Evolutionary conservation across 2,888 invertebrate genomes (phyloP).

Genomic region (Poecilus cupreus): DNA sequence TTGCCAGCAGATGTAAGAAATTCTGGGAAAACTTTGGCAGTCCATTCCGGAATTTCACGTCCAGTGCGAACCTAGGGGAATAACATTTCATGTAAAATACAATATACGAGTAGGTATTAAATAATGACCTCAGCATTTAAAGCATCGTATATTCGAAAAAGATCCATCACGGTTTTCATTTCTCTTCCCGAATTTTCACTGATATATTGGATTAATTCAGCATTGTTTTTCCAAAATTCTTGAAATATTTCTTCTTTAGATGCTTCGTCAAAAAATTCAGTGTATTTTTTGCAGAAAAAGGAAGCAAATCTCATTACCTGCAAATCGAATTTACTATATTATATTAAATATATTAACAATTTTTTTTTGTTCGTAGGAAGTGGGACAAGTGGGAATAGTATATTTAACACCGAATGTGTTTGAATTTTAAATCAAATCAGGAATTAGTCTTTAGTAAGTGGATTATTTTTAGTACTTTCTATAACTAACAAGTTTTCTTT

Average conservation of each 20-base stretch:
- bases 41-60: conserved; percentile 71
- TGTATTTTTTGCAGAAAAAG: background rate
- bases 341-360: too few species aligned
- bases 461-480: too few species aligned
- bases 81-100: background rate
- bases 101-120: too few species aligned
- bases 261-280: background rate
- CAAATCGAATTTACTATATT: too few species aligned
- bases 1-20: conserved; percentile 68
- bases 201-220: conserved; percentile 26
- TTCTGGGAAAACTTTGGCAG: conserved; percentile 68
- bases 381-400: too few species aligned
- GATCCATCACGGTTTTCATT: background rate
- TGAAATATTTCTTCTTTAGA: background rate
- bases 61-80: background rate
- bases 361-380: too few species aligned
- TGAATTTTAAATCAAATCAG: too few species aligned
- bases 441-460: too few species aligned
- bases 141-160: conserved; percentile 6
- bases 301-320: conserved; percentile 4
- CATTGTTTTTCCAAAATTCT: conserved; percentile 5
- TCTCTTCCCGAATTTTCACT: conserved; percentile 3
- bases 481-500: too few species aligned
- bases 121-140: conserved; percentile 29
- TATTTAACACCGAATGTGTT: too few species aligned